phyloP scores from a whole-genome alignment of 23 tunicate genomes.

The Oikopleura albicans region DNA sequence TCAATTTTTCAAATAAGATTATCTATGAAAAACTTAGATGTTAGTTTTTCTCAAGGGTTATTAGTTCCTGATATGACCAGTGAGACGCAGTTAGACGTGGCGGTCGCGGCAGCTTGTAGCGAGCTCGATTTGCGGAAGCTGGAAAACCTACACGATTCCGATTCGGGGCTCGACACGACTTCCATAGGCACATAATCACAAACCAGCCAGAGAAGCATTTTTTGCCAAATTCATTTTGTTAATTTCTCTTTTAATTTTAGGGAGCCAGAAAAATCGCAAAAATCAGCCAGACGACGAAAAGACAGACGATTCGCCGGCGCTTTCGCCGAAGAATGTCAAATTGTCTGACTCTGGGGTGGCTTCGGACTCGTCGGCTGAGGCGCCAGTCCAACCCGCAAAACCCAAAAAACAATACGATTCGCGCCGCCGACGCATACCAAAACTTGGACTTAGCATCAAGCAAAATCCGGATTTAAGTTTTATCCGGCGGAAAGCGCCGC shows the following conservation, averaged over 20 bases:
- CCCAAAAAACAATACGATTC: background rate
- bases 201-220: background rate
- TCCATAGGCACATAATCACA: background rate
- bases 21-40: too few relatives aligned
- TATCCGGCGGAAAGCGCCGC: background rate
- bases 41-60: too few relatives aligned
- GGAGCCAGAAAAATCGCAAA: background rate
- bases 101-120: too few relatives aligned
- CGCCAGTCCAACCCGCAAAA: background rate
- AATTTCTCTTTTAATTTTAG: background rate
- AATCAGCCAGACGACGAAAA: background rate
- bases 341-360: background rate
- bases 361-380: background rate
- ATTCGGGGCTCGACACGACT: background rate
- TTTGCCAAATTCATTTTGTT: background rate
- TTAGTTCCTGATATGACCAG: too few relatives aligned
- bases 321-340: background rate
- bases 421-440: background rate
- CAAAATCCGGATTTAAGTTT: background rate
- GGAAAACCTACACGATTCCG: background rate
- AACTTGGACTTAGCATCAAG: background rate
- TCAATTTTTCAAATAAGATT: too few relatives aligned
- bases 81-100: too few relatives aligned
- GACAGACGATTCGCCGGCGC: background rate
- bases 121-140: too few relatives aligned